These are phyloP conservation scores for Napeogenes inachia DNA, from an alignment of 2,888 invertebrate species.

Conservation along the genomic window DNA sequence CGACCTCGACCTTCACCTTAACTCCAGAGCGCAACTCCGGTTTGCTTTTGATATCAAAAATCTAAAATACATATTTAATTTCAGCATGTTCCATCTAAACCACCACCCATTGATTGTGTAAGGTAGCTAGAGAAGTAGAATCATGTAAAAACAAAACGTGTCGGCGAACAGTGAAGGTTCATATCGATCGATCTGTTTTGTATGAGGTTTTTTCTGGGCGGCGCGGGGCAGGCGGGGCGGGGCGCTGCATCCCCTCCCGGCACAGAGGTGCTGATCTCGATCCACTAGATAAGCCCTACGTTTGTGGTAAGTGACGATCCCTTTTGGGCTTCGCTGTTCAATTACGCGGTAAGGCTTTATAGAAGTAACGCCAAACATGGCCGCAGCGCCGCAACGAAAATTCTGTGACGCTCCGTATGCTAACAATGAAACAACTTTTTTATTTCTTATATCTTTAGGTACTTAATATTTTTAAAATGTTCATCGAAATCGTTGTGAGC, in stretches of 20 bases:
- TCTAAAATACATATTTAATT: neutral
- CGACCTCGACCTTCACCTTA: constrained; percentile 26
- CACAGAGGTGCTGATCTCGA: constrained; percentile 33
- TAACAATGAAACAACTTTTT: neutral
- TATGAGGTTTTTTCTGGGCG: constrained; percentile 58
- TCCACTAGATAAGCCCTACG: constrained; percentile 27
- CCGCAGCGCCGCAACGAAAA: constrained; percentile 9
- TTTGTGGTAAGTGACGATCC: constrained; percentile 39
- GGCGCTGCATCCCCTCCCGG: constrained; percentile 40
- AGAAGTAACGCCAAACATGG: constrained; percentile 11
- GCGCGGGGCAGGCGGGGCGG: constrained; percentile 43
- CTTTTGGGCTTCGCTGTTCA: constrained; percentile 16
- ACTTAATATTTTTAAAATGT: no score
- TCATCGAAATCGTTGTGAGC: no score
- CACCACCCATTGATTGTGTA: constrained; percentile 12
- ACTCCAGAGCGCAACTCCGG: constrained; percentile 7
- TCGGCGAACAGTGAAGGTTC: constrained; percentile 46
- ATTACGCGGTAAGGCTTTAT: neutral
- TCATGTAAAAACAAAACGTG: constrained; percentile 44
- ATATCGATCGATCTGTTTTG: constrained; percentile 72
- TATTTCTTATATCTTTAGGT: neutral
- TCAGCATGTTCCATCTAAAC: neutral
- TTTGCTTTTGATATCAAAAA: neutral
- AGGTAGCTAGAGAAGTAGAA: constrained; percentile 25
- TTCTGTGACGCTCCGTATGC: constrained; percentile 1